These are phyloP conservation scores for Eurytoma adleriae DNA, from an alignment of 2,888 invertebrate genomes.

Conservation along the genomic window DNA sequence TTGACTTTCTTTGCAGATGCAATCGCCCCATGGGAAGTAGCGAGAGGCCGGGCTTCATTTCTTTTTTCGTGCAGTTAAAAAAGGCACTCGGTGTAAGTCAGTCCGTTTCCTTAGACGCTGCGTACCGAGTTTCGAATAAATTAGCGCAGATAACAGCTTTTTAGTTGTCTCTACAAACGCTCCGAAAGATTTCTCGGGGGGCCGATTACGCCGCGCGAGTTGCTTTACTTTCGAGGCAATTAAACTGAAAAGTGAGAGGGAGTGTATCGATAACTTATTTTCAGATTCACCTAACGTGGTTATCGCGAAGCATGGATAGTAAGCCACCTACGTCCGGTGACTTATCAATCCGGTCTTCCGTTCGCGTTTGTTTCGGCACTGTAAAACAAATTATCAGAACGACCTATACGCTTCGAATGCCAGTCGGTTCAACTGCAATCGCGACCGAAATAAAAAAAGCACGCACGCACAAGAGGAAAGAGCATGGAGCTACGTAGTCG, in stretches of 20 bases:
- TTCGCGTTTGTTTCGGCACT: slow-evolving; percentile 59
- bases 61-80: not conserved
- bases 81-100: no score
- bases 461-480: slow-evolving; percentile 25
- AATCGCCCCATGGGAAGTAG: not conserved
- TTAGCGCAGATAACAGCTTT: not conserved
- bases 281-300: slow-evolving; percentile 49
- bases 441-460: slow-evolving; percentile 33
- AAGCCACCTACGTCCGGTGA: slow-evolving; percentile 71
- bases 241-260: not conserved
- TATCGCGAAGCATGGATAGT: slow-evolving; percentile 68
- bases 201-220: no score
- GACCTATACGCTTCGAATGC: slow-evolving; percentile 39
- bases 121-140: no score
- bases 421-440: slow-evolving; percentile 24
- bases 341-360: slow-evolving; percentile 74
- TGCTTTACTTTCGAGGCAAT: not conserved
- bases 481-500: slow-evolving; percentile 18
- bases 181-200: no score
- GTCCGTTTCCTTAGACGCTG: no score
- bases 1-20: slow-evolving; percentile 11
- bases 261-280: slow-evolving; percentile 52
- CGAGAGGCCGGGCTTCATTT: not conserved
- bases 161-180: not conserved
- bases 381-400: slow-evolving; percentile 49